Base-by-base conservation (phyloP, 2,797 vertebrate species). In the Pantherophis vulpinus region DNA sequence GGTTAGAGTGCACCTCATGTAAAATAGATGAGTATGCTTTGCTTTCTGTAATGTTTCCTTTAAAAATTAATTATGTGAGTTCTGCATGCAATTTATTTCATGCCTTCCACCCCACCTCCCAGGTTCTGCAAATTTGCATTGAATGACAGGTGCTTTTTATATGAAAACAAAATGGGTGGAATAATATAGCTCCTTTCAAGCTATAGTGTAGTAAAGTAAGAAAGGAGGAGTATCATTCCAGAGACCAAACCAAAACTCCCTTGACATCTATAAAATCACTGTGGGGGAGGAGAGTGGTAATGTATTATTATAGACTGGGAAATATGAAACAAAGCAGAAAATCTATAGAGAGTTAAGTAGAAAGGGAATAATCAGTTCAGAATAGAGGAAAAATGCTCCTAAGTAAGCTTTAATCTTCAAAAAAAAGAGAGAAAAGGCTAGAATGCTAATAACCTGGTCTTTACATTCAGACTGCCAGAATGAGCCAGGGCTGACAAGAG, bases 41-140 rank as follows among this genome's bases (percentile, higher is more conserved):
- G 27, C 89, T 95, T 92, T 56, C 94, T 96, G 91, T 61, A 91
- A 86, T 63, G 47, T 96, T 96, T 96, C 95, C 86, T 94, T 91
- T 94, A 58, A 58, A 56, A 96, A 96, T 96, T 96, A 97, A 96
- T 97, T 96, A 96, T 94, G 94, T 94, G 94, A 74, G 91, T 95
- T 97, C 95, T 95, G 91, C 79, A 47, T 37, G 92, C 16, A 90
- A 92, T 95, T 95, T 96, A 93, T 96, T 95, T 94, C 94, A 93
- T 90, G 94, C 86, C 74, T 94, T 86, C 88, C 93, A 92, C 32
- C 47, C 87, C 29, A 18, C 3, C 42, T 91, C 61, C 74, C 92
- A 94, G 90, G 93, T 95, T 90, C 87, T 70, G 93, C 92, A 86
- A 83, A 96, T 97, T 96, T 96, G 90, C 96, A 95, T 95, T 96